These are phyloP conservation scores for Champsocephalus gunnari DNA, from an alignment of 2,797 vertebrate genomes.

Conservation along the genomic window DNA sequence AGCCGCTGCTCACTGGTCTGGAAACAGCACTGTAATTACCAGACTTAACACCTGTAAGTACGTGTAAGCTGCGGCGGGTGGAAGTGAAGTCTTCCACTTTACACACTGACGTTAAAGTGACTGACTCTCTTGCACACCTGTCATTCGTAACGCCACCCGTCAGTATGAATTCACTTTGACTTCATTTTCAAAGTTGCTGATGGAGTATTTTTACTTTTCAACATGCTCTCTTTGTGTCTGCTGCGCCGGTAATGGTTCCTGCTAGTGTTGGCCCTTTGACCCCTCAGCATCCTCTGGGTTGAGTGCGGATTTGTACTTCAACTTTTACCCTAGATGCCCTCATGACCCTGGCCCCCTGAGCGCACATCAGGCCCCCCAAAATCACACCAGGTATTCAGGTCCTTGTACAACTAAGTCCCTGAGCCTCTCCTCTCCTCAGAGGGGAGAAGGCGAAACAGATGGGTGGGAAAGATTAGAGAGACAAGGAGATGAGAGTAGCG, in stretches of 20 bases:
- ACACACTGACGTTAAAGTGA: slow-evolving; percentile 20
- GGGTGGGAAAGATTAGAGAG: slow-evolving; percentile 8
- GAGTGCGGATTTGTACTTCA: slow-evolving; percentile 22
- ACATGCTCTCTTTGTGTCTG: slow-evolving; percentile 4
- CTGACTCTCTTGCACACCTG: slow-evolving; percentile 4
- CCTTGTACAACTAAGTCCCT: background rate
- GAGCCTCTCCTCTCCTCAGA: background rate
- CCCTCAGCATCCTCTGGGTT: slow-evolving; percentile 38
- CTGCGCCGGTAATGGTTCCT: slow-evolving; percentile 9
- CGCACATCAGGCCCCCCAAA: slow-evolving; percentile 23
- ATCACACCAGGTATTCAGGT: slow-evolving; percentile 22
- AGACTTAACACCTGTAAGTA: slow-evolving; percentile 52
- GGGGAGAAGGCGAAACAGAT: background rate
- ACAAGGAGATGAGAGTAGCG: slow-evolving; percentile 8
- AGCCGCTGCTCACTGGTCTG: slow-evolving; percentile 41
- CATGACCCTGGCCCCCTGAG: slow-evolving; percentile 33
- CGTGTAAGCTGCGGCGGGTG: slow-evolving; percentile 52
- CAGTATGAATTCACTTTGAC: background rate
- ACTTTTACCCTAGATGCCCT: slow-evolving; percentile 28
- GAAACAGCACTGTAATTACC: slow-evolving; percentile 52
- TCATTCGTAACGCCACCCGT: background rate
- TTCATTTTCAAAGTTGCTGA: background rate
- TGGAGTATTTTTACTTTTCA: background rate
- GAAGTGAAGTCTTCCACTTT: slow-evolving; percentile 40
- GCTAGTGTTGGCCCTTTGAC: slow-evolving; percentile 36